These are phyloP conservation scores for Sinocyclocheilus anshuiensis DNA, from an alignment of 2,113 vertebrate genomes.

Conservation along the genomic window DNA sequence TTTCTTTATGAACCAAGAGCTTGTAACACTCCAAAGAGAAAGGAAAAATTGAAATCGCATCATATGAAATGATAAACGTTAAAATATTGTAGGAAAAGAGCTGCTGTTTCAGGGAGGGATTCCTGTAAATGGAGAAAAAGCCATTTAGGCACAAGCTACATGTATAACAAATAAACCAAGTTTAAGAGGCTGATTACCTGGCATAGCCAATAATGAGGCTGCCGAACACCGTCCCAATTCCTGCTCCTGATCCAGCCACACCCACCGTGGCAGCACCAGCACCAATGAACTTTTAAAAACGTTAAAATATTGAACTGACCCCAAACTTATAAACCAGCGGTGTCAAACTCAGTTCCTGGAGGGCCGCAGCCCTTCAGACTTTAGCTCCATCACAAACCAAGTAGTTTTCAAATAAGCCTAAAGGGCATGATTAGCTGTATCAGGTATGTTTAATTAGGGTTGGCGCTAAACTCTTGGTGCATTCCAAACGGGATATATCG, in stretches of 20 bases:
- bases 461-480: too few species aligned
- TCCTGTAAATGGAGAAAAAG: slow-evolving; percentile 62
- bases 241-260: slow-evolving; percentile 80
- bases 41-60: too few species aligned
- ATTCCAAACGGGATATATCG: too few species aligned
- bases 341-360: too few species aligned
- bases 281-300: slow-evolving; percentile 75
- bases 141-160: not conserved
- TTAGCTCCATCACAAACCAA: too few species aligned
- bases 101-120: slow-evolving; percentile 82
- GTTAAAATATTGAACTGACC: not conserved
- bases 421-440: too few species aligned
- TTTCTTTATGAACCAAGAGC: too few species aligned
- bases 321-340: not conserved
- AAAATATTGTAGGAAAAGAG: slow-evolving; percentile 82
- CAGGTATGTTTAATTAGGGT: too few species aligned
- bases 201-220: slow-evolving; percentile 82
- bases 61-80: too few species aligned
- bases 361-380: too few species aligned
- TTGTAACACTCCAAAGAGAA: too few species aligned
- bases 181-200: slow-evolving; percentile 63
- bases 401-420: too few species aligned
- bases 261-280: slow-evolving; percentile 81
- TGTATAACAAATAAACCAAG: not conserved
- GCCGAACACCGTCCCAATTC: slow-evolving; percentile 80